Percentiles rank a stretch among this genome's conserved stretches.
phyloP scores from a whole-genome alignment of 2,113 vertebrate genomes.

The Peromyscus polionotus region DNA sequence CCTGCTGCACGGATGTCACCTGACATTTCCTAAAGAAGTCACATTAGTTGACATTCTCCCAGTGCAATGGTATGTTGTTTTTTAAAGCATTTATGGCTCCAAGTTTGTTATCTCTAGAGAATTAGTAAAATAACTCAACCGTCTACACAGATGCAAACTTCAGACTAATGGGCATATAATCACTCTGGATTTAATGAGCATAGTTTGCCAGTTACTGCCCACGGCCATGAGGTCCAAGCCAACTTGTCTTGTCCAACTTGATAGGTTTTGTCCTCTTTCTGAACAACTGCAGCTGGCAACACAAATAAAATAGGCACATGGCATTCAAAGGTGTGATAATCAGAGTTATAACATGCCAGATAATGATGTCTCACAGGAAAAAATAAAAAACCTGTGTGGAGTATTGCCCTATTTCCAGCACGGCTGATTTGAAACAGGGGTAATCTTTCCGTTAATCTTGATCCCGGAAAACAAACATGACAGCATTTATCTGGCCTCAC shows the following conservation, averaged over 20 bases:
- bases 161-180: not conserved
- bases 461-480: constrained; percentile 75
- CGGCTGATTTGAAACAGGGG: constrained; percentile 62
- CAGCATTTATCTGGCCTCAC: constrained; percentile 49
- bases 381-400: constrained; percentile 53
- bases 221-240: constrained; percentile 30
- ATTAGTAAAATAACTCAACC: constrained; percentile 67
- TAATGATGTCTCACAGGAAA: not conserved
- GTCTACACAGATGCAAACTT: constrained; percentile 43
- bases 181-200: constrained; percentile 39
- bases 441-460: constrained; percentile 56
- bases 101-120: constrained; percentile 66
- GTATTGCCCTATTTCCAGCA: constrained; percentile 73
- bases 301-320: constrained; percentile 46
- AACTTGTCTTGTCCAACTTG: not conserved
- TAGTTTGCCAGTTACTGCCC: not conserved
- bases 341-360: constrained; percentile 12
- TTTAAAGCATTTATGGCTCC: constrained; percentile 15
- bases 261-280: constrained; percentile 49
- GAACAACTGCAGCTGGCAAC: not conserved
- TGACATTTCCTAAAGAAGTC: not conserved
- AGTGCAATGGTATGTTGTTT: not conserved
- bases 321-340: constrained; percentile 64
- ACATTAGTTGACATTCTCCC: not conserved
- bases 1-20: not conserved